Percentiles rank a stretch among this genome's conserved stretches.
Evolutionary conservation across 2,888 invertebrate species (phyloP).

Genomic region (Spilosoma lubricipeda): DNA sequence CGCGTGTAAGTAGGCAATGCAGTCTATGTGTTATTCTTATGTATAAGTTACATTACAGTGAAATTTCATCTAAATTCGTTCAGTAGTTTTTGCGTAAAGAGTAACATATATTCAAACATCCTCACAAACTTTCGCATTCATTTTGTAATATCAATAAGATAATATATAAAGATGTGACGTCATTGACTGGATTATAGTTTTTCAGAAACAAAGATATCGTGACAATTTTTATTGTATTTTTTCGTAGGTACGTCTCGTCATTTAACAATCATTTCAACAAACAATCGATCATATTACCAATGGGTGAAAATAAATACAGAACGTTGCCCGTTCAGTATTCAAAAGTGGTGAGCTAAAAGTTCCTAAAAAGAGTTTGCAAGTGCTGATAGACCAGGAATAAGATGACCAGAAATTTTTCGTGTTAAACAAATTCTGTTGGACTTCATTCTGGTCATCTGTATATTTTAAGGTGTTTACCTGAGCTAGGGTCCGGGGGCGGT

Average conservation of each 20-base stretch:
- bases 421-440: background rate
- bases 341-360: background rate
- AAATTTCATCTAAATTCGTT: too few species aligned
- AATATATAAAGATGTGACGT: background rate
- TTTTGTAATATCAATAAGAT: too few species aligned
- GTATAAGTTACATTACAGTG: too few species aligned
- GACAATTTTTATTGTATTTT: background rate
- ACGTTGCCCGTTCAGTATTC: background rate
- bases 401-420: background rate
- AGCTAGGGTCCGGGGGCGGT: constrained; percentile 72
- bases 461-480: constrained; percentile 61
- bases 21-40: too few species aligned
- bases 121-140: too few species aligned
- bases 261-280: background rate
- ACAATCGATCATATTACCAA: background rate
- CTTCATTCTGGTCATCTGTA: background rate
- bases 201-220: background rate
- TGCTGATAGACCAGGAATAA: background rate
- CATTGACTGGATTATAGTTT: too few species aligned
- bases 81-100: too few species aligned
- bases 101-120: too few species aligned
- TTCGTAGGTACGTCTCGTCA: too few species aligned
- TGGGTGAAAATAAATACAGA: background rate
- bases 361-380: background rate
- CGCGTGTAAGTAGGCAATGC: too few species aligned